phyloP scores from a whole-genome alignment of 37 sponge, comb jelly and placozoan species.

The Eunapius fragilis region DNA sequence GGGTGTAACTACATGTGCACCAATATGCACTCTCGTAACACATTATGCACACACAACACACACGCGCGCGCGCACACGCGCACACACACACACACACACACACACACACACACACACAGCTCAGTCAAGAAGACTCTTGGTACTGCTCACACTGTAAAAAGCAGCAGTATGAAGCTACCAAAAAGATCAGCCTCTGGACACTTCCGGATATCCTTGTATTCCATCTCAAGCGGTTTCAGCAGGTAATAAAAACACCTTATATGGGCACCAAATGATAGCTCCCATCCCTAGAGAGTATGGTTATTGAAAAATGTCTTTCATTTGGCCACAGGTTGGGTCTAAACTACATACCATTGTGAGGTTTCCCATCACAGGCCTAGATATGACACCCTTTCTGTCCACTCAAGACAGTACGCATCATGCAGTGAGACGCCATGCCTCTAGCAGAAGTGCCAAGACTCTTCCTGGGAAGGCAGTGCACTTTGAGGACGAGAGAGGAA shows the following conservation, averaged over 20 bases:
- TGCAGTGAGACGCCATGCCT: too few relatives aligned
- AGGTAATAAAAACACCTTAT: slow-evolving; percentile 47
- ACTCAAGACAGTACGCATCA: too few relatives aligned
- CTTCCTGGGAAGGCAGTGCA: slow-evolving; percentile 36
- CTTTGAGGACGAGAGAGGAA: slow-evolving; percentile 21
- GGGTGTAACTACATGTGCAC: background rate
- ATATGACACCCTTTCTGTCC: slow-evolving; percentile 82
- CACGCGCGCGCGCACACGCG: background rate
- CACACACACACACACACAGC: slow-evolving; percentile 41
- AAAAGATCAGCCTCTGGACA: slow-evolving; percentile 85
- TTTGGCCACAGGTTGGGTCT: slow-evolving; percentile 53
- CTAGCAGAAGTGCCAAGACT: slow-evolving; percentile 17
- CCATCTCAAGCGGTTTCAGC: slow-evolving; percentile 92
- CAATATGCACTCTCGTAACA: background rate
- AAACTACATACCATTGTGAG: slow-evolving; percentile 85
- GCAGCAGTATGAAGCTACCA: slow-evolving; percentile 72
- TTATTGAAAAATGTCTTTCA: background rate
- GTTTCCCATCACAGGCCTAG: slow-evolving; percentile 79
- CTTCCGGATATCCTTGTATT: slow-evolving; percentile 87
- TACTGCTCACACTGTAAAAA: slow-evolving; percentile 76
- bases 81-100: background rate
- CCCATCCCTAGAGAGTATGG: background rate
- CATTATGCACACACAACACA: background rate
- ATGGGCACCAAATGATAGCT: background rate
- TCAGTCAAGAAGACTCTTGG: slow-evolving; percentile 84